Conservation (phyloP, 1,140 invertebrate species). For the Drosophila watanabei region DNA sequence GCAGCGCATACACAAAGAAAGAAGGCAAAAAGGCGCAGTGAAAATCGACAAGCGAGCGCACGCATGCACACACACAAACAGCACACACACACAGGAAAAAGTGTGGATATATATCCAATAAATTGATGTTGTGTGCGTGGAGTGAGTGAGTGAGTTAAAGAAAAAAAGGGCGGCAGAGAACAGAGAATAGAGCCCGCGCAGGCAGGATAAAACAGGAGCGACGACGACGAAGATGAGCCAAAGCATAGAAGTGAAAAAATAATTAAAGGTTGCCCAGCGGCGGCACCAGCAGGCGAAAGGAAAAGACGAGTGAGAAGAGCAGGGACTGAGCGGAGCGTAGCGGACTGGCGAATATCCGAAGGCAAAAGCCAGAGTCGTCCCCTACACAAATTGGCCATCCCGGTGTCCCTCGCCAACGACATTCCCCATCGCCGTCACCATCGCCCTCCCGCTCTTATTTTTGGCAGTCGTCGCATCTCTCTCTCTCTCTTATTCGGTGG, state of each 20-base stretch:
- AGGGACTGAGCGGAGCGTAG: constrained; percentile 17
- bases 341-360: background rate
- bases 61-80: constrained; percentile 45
- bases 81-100: constrained; percentile 51
- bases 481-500: constrained; percentile 43
- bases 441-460: constrained; percentile 33
- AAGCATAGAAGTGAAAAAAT: constrained; percentile 75
- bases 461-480: constrained; percentile 45
- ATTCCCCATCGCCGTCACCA: constrained; percentile 11
- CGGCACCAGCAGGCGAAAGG: constrained; percentile 21
- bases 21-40: constrained; percentile 54
- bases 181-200: constrained; percentile 52
- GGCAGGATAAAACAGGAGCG: constrained; percentile 71
- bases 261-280: constrained; percentile 68
- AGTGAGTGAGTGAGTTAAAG: constrained; percentile 40
- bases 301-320: constrained; percentile 16
- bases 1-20: constrained; percentile 61
- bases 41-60: constrained; percentile 56
- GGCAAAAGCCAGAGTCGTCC: constrained; percentile 11
- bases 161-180: constrained; percentile 38
- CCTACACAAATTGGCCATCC: constrained; percentile 40
- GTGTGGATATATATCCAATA: constrained; percentile 73
- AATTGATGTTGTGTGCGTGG: constrained; percentile 69
- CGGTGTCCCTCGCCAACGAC: constrained; percentile 18
- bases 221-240: constrained; percentile 70